Percentiles rank a stretch among this genome's conserved stretches.
These are phyloP conservation scores for Dusona sp. DNA, from an alignment of 2,888 invertebrate species.

Conservation along the genomic window DNA sequence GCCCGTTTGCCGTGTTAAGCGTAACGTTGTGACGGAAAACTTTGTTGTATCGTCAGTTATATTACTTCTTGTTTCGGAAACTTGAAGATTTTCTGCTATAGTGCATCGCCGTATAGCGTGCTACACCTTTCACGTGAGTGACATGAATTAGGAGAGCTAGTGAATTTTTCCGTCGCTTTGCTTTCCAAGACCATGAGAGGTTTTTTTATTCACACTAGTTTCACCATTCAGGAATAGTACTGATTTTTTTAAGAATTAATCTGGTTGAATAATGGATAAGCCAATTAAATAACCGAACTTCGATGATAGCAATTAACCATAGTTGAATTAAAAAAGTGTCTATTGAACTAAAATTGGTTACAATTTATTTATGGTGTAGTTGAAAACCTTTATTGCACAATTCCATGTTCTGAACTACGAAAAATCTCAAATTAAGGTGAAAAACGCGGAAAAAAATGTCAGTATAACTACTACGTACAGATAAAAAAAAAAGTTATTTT, in stretches of 20 bases:
- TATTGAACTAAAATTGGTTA: background rate
- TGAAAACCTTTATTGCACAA: background rate
- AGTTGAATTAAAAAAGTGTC: background rate
- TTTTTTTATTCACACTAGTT: background rate
- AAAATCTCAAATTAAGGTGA: too few species aligned
- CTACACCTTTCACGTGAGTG: background rate
- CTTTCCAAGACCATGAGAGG: background rate
- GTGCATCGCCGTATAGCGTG: background rate
- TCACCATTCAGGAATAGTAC: background rate
- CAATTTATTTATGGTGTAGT: background rate
- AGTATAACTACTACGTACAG: background rate
- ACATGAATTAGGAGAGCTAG: background rate
- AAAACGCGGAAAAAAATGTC: too few species aligned
- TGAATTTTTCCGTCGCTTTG: background rate
- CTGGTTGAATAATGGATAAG: too few species aligned
- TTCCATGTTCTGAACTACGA: too few species aligned
- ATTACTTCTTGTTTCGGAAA: background rate
- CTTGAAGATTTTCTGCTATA: slow-evolving; percentile 5
- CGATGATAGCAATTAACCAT: background rate
- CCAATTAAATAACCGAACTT: background rate
- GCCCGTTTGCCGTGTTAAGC: background rate
- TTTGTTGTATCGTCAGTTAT: slow-evolving; percentile 11
- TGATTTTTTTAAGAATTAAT: too few species aligned
- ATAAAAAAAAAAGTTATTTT: background rate
- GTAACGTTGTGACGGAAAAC: slow-evolving; percentile 4